These are phyloP conservation scores for Antigone vipio DNA, from an alignment of 2,113 vertebrate species.

Conservation along the genomic window DNA sequence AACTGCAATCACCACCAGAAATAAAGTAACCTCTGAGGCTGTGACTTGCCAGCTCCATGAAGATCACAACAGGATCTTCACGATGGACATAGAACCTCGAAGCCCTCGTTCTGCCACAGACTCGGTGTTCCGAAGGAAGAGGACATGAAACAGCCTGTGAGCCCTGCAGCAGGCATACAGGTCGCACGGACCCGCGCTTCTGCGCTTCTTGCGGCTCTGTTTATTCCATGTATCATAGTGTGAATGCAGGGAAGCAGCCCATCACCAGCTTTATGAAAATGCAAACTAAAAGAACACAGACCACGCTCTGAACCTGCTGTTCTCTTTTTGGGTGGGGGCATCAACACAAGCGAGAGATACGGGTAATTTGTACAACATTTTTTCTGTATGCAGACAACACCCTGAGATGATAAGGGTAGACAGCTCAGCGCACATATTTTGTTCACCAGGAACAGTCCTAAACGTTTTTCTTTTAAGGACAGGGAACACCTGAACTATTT, in stretches of 20 bases:
- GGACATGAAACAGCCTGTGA: background rate
- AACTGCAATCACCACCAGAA: background rate
- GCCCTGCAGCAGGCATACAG: background rate
- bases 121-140: background rate
- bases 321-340: background rate
- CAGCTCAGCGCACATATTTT: rapidly evolving
- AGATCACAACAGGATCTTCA: background rate
- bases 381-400: background rate
- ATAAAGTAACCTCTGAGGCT: rapidly evolving
- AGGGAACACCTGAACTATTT: background rate
- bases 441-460: background rate
- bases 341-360: background rate
- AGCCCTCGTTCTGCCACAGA: background rate
- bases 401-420: background rate
- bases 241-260: rapidly evolving
- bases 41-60: background rate
- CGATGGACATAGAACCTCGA: rapidly evolving
- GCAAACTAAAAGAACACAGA: background rate
- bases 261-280: background rate
- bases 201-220: background rate
- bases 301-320: background rate
- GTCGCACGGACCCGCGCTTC: rapidly evolving
- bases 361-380: background rate
- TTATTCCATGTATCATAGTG: rapidly evolving
- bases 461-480: background rate